These are phyloP conservation scores for Atopsyche davidsoni DNA, from an alignment of 1,140 invertebrate genomes.

Conservation along the genomic window DNA sequence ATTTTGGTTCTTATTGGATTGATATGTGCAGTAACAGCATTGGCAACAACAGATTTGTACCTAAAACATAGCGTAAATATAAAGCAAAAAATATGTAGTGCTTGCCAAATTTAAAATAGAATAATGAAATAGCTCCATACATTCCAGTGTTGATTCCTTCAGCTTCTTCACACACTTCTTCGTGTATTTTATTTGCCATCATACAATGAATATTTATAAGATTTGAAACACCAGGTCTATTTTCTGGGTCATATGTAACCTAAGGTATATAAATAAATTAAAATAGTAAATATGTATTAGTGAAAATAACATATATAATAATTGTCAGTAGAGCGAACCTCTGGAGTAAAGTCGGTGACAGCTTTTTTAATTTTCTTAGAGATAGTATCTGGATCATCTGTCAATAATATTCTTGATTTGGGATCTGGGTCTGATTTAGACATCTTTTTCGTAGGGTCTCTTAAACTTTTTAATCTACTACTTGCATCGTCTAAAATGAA, in stretches of 20 bases:
- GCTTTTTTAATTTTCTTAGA: constrained; percentile 82
- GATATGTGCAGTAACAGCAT: constrained; percentile 65
- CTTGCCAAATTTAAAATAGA: constrained; percentile 11
- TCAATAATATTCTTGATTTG: constrained; percentile 74
- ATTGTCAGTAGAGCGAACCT: constrained; percentile 35
- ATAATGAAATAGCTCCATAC: constrained; percentile 37
- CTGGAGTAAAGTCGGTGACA: constrained; percentile 83
- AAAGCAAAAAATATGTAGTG: constrained; percentile 13
- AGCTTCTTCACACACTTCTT: constrained; percentile 67
- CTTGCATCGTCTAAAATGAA: constrained; percentile 46
- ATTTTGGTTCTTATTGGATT: constrained; percentile 65
- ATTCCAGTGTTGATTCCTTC: constrained; percentile 65
- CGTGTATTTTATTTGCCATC: constrained; percentile 59
- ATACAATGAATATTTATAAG: constrained; percentile 79
- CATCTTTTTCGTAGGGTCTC: constrained; percentile 90
- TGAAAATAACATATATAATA: constrained; percentile 1
- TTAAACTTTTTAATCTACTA: constrained; percentile 69
- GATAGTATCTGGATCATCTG: constrained; percentile 74
- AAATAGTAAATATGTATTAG: neutral
- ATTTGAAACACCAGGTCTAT: constrained; percentile 83
- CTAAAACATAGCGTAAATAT: constrained; percentile 36
- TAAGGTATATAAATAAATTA: constrained; percentile 30
- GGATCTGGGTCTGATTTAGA: constrained; percentile 87
- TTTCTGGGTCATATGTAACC: constrained; percentile 73
- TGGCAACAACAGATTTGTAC: constrained; percentile 73